phyloP scores from a whole-genome alignment of 2,797 vertebrate species.

The Gymnoscopelus microlampas region DNA sequence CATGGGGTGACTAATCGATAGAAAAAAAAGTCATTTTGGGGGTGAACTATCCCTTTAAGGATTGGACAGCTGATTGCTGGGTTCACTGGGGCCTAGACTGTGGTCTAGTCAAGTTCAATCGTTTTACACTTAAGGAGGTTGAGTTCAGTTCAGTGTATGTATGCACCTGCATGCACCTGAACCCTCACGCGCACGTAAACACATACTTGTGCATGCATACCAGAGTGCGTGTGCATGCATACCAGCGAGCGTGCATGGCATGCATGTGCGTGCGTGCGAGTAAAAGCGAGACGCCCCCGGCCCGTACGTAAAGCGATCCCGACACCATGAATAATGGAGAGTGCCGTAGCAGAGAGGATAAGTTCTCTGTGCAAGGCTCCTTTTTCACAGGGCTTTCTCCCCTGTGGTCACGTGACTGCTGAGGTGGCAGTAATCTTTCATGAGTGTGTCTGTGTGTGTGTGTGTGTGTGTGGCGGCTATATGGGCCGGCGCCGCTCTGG shows the following conservation, averaged over 20 bases:
- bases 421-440: constrained; percentile 87
- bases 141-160: too few species aligned
- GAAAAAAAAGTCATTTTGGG: too few species aligned
- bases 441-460: constrained; percentile 67
- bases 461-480: too few species aligned
- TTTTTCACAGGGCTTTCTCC: constrained; percentile 88
- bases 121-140: too few species aligned
- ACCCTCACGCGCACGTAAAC: neutral
- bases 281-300: constrained; percentile 81
- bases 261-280: constrained; percentile 53
- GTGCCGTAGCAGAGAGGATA: constrained; percentile 81
- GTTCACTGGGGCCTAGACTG: too few species aligned
- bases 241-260: constrained; percentile 1
- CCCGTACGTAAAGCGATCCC: constrained; percentile 91
- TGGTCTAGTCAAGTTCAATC: too few species aligned
- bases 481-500: too few species aligned
- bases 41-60: too few species aligned
- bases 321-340: constrained; percentile 94
- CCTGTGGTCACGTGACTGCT: constrained; percentile 77
- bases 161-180: neutral
- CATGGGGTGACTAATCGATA: too few species aligned
- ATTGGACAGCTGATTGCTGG: too few species aligned
- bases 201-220: neutral
- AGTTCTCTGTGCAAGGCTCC: constrained; percentile 82
- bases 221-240: constrained; percentile 31